Evolutionary conservation across 64 coral and sea anemone species (phyloP).

Genomic region (Astreopora myriophthalma): DNA sequence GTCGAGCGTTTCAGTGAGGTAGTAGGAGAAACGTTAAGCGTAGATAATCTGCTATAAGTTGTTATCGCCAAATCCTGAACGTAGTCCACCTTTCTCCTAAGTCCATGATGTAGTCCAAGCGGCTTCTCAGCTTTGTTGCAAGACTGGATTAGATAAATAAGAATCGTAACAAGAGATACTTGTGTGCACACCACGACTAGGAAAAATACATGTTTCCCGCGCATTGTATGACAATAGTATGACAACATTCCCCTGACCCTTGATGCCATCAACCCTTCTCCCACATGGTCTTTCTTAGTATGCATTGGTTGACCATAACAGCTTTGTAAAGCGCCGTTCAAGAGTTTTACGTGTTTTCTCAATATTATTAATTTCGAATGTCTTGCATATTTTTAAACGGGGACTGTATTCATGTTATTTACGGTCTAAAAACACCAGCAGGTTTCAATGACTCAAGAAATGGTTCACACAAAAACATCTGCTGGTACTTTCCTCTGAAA

Average conservation of each 20-base stretch:
- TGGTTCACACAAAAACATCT: no score
- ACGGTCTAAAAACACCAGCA: neutral
- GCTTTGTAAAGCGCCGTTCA: neutral
- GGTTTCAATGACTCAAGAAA: neutral
- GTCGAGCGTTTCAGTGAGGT: neutral
- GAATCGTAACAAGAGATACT: neutral
- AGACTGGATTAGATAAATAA: conserved; percentile 7
- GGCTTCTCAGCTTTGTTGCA: neutral
- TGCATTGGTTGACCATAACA: neutral
- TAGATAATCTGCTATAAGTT: neutral
- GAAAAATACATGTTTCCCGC: neutral
- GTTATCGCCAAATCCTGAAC: neutral
- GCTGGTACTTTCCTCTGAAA: neutral
- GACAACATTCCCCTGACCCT: neutral
- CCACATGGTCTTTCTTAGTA: neutral
- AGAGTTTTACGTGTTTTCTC: neutral
- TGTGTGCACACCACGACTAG: neutral
- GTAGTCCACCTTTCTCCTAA: neutral
- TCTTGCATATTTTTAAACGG: conserved; percentile 11
- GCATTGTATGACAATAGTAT: neutral
- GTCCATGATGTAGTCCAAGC: neutral
- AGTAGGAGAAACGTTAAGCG: neutral
- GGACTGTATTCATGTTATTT: conserved; percentile 18
- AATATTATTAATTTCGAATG: neutral
- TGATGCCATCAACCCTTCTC: neutral